Base-by-base conservation (phyloP, 2,888 invertebrate species). In the Autographa pulchrina region DNA sequence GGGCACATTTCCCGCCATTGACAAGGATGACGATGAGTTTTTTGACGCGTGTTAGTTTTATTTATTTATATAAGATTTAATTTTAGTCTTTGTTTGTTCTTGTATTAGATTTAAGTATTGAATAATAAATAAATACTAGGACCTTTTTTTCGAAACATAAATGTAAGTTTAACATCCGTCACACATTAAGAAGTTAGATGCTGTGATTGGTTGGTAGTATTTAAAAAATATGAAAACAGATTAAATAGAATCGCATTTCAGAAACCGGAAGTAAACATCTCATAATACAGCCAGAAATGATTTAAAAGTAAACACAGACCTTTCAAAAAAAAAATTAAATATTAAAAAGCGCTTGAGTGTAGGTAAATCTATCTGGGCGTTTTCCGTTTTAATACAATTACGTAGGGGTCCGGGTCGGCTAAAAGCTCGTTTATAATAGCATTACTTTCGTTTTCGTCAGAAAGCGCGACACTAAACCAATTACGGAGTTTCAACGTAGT, bases 351-450 rank as follows among this genome's bases (percentile, higher is more conserved):
- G 81, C 76, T 79, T 82, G 75, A 79, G 79, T 80, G 78, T 81
- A 77, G 79, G 77, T 81, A 85, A 81, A 85, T 82, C 70, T 77
- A 83, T 81, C 79, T 74, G 74, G 71, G 77, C 78, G 88, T 89
- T 90, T 88, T 85, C 85, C 88, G 83, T 82, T 86, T 85, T 92
- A 92, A 92, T 89, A 78, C 75, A 85, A 91, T 92, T 90, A 91
- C 69, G 62, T 68, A 66, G 85, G 87, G 86, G 83, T 84, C 86
- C 86, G 80, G 85, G 83, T 78, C 73, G 77, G 88, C 91, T 92
- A 92, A 92, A 92, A 92, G 92, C 92, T 84, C 89, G 89, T 83
- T 87, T 87, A 88, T 91, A 92, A 92, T 89, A 86, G 77, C 81
- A 88, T 92, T 92, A 92, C 89, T 91, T 91, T 91, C 90, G 78